These are phyloP conservation scores for Amazona guildingii DNA, from an alignment of 2,113 vertebrate genomes.

Conservation along the genomic window DNA sequence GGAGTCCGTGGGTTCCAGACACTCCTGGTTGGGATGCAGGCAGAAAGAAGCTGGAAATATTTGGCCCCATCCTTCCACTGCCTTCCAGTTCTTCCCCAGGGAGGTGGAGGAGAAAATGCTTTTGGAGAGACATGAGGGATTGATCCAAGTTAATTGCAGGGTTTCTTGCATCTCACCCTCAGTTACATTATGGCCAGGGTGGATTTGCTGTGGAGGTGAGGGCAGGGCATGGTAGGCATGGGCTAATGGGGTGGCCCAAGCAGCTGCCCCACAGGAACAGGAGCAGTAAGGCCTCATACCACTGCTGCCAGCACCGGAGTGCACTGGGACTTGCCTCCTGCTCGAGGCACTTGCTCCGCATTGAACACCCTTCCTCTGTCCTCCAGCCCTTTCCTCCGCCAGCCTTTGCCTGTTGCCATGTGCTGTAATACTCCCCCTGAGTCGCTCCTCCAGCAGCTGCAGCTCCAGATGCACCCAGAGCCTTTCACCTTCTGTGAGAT, in stretches of 20 bases:
- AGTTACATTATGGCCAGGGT: accelerated
- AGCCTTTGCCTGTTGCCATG: background rate
- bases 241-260: background rate
- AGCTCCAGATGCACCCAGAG: background rate
- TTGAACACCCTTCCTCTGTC: background rate
- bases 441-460: background rate
- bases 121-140: background rate
- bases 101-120: background rate
- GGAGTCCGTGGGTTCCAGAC: background rate
- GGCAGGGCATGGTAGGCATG: background rate
- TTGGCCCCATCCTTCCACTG: background rate
- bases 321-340: background rate
- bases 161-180: background rate
- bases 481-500: background rate
- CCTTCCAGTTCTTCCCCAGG: background rate
- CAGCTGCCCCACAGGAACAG: accelerated
- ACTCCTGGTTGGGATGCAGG: background rate
- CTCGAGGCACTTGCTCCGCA: background rate
- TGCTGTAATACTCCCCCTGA: background rate
- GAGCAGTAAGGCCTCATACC: background rate
- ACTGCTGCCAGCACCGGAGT: background rate
- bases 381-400: background rate
- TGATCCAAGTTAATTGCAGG: background rate
- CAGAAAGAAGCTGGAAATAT: background rate
- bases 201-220: background rate